These are phyloP conservation scores for Caprella mutica DNA, from an alignment of 2,888 invertebrate species.

Conservation along the genomic window DNA sequence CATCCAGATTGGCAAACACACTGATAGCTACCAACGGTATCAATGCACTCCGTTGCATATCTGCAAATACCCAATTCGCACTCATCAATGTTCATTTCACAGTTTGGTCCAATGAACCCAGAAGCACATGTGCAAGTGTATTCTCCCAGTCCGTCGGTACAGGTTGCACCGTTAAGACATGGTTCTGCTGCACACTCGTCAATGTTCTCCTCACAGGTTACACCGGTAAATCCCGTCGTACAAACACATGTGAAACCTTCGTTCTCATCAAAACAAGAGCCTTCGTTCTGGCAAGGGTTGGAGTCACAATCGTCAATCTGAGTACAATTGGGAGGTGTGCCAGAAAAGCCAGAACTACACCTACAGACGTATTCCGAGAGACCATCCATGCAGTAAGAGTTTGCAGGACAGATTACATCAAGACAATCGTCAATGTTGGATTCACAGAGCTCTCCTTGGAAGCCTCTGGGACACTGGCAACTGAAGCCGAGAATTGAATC, in stretches of 20 bases:
- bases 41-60: conserved; percentile 69
- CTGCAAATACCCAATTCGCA: conserved; percentile 59
- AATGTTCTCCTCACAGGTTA: neutral
- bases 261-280: conserved; percentile 71
- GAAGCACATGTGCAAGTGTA: conserved; percentile 39
- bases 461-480: conserved; percentile 46
- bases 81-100: conserved; percentile 77
- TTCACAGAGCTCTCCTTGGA: conserved; percentile 46
- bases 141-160: conserved; percentile 19
- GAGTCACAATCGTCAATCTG: conserved; percentile 77
- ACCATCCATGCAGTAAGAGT: conserved; percentile 41
- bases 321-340: conserved; percentile 31
- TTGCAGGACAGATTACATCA: conserved; percentile 50
- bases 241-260: conserved; percentile 83
- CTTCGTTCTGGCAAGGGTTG: conserved; percentile 79
- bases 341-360: conserved; percentile 37
- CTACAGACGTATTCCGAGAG: conserved; percentile 37
- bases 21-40: conserved; percentile 59
- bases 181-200: conserved; percentile 31
- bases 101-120: conserved; percentile 48
- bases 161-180: conserved; percentile 34
- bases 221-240: conserved; percentile 65
- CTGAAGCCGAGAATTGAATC: conserved; percentile 17
- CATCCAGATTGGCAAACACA: conserved; percentile 80
- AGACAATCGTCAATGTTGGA: conserved; percentile 43